These are phyloP conservation scores for Pelecanus crispus DNA, from an alignment of 2,113 vertebrate genomes.

Conservation along the genomic window DNA sequence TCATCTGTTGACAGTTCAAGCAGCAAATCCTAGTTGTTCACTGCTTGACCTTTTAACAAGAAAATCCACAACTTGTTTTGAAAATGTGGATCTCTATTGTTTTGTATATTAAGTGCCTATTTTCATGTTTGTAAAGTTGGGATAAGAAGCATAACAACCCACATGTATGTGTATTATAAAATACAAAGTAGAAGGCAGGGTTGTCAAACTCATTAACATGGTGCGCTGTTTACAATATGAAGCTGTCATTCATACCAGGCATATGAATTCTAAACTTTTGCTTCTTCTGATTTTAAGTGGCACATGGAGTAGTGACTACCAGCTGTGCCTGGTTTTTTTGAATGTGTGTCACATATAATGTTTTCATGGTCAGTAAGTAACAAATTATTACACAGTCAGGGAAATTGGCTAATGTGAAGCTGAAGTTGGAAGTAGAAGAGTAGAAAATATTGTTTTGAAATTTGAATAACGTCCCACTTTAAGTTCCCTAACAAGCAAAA, in stretches of 20 bases:
- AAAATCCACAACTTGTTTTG: neutral
- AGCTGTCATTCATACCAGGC: neutral
- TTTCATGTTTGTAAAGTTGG: neutral
- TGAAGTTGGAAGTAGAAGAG: neutral
- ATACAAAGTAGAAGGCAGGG: neutral
- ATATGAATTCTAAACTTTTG: neutral
- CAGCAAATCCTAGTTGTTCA: neutral
- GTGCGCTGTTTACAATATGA: neutral
- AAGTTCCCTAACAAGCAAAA: neutral
- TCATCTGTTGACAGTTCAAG: neutral
- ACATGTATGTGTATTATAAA: neutral
- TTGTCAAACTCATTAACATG: neutral
- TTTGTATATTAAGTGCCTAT: neutral
- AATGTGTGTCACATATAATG: neutral
- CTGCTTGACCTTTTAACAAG: neutral
- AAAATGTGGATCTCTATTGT: neutral
- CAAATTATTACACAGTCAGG: neutral
- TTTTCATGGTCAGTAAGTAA: neutral
- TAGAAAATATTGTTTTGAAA: neutral
- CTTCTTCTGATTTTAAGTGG: neutral
- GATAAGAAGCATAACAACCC: neutral
- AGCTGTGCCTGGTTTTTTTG: neutral
- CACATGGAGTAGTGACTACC: neutral
- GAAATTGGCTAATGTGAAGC: neutral
- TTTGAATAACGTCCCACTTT: neutral